phyloP scores from a whole-genome alignment of 2,888 invertebrate genomes.

The Chaetoderma sp. region DNA sequence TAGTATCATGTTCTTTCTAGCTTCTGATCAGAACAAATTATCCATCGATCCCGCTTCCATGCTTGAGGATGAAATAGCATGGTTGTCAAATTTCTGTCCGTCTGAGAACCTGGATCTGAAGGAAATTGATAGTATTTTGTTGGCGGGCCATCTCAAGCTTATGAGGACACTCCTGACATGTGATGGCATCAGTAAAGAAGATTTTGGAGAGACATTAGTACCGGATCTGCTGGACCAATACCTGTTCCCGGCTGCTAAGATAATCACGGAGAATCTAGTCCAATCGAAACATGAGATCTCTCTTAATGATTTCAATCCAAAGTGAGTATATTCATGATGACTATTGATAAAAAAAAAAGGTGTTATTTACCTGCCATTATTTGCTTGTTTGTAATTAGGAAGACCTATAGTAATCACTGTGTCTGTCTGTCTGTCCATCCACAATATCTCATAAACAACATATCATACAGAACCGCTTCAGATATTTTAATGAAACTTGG shows the following conservation, averaged over 20 bases:
- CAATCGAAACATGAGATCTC: constrained; percentile 38
- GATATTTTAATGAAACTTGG: too few species aligned
- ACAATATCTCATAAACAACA: too few species aligned
- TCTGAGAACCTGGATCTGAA: constrained; percentile 57
- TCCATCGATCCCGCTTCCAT: constrained; percentile 65
- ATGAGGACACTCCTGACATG: constrained; percentile 69
- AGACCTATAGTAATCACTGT: too few species aligned
- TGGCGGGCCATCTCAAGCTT: constrained; percentile 71
- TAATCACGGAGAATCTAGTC: constrained; percentile 63
- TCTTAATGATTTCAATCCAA: constrained; percentile 62
- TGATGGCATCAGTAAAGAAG: constrained; percentile 67
- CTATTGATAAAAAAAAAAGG: neutral
- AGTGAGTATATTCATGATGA: constrained; percentile 52
- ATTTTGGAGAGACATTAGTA: constrained; percentile 59
- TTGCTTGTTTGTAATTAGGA: too few species aligned
- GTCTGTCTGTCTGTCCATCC: too few species aligned
- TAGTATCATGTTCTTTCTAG: too few species aligned
- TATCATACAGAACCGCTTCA: too few species aligned
- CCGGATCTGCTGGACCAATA: constrained; percentile 69
- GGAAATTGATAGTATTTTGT: constrained; percentile 69
- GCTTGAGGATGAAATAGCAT: constrained; percentile 71
- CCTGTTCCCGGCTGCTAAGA: constrained; percentile 71
- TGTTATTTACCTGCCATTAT: neutral
- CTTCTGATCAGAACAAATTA: constrained; percentile 61
- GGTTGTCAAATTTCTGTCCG: constrained; percentile 70